phyloP scores from a whole-genome alignment of 2,113 vertebrate genomes.

The Guaruba guarouba region DNA sequence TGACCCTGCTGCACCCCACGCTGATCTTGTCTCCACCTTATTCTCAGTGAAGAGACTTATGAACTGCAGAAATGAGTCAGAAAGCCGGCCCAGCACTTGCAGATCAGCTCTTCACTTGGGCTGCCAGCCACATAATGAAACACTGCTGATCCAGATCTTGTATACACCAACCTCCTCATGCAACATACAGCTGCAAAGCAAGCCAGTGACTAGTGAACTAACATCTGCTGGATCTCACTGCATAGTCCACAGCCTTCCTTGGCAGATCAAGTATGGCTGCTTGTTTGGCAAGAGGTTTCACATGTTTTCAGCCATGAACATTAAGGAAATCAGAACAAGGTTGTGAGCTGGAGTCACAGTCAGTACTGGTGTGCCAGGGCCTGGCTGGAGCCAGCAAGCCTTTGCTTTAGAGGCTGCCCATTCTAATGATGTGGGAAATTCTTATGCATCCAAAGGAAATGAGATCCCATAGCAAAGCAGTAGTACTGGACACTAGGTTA shows the following conservation, averaged over 20 bases:
- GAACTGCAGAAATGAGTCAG: background rate
- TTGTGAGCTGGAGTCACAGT: background rate
- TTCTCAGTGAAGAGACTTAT: background rate
- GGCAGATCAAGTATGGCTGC: background rate
- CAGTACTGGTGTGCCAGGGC: background rate
- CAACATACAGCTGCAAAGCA: background rate
- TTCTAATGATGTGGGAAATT: constrained; percentile 45
- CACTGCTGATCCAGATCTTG: background rate
- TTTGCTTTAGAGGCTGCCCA: background rate
- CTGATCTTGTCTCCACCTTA: background rate
- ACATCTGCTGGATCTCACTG: background rate
- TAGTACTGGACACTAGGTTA: background rate
- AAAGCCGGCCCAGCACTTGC: background rate
- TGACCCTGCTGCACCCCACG: background rate
- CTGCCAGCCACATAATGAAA: background rate
- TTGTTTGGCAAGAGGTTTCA: background rate
- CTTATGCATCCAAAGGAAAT: constrained; percentile 15
- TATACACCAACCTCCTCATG: background rate
- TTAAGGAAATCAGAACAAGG: background rate
- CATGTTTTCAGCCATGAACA: background rate
- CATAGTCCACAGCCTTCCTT: background rate
- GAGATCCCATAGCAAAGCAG: background rate
- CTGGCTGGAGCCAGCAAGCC: background rate
- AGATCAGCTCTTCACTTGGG: background rate
- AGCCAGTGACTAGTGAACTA: background rate